Conservation (phyloP, 2,888 invertebrate species). For the Frankliniella fusca region DNA sequence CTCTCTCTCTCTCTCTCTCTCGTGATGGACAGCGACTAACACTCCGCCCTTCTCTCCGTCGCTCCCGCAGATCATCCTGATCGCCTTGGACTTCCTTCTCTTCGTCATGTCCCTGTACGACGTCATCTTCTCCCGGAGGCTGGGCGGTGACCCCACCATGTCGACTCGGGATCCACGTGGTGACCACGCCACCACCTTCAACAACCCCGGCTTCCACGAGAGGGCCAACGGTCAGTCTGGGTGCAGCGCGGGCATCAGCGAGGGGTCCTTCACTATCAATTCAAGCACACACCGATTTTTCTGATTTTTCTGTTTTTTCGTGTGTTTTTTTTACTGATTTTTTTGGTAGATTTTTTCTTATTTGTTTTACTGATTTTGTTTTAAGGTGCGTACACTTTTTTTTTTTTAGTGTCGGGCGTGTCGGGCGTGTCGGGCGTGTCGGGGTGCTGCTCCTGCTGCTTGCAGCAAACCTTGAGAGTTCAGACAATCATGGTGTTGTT, state of each 20-base stretch:
- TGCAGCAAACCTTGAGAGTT: background rate
- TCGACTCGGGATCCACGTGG: conserved; percentile 54
- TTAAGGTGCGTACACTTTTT: background rate
- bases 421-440: background rate
- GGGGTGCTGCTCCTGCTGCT: background rate
- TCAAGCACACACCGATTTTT: too few species aligned
- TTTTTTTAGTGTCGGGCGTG: background rate
- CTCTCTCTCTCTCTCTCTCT: too few species aligned
- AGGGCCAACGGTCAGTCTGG: background rate
- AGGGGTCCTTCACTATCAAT: too few species aligned
- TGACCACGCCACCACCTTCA: conserved; percentile 69
- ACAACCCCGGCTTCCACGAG: conserved; percentile 82
- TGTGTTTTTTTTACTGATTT: too few species aligned
- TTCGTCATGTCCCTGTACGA: conserved; percentile 78
- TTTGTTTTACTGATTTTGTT: background rate
- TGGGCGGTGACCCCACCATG: conserved; percentile 75
- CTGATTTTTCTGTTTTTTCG: too few species aligned
- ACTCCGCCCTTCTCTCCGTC: background rate
- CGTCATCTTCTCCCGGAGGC: conserved; percentile 68
- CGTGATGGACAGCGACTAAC: background rate
- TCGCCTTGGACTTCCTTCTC: conserved; percentile 67
- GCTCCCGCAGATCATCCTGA: conserved; percentile 66
- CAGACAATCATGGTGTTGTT: background rate
- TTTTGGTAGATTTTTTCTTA: background rate
- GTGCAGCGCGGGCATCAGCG: background rate